A percentile compares a stretch with the other conserved stretches of the same genome.
Evolutionary conservation across 1,140 invertebrate genomes (phyloP).

Genomic region (Apis florea): DNA sequence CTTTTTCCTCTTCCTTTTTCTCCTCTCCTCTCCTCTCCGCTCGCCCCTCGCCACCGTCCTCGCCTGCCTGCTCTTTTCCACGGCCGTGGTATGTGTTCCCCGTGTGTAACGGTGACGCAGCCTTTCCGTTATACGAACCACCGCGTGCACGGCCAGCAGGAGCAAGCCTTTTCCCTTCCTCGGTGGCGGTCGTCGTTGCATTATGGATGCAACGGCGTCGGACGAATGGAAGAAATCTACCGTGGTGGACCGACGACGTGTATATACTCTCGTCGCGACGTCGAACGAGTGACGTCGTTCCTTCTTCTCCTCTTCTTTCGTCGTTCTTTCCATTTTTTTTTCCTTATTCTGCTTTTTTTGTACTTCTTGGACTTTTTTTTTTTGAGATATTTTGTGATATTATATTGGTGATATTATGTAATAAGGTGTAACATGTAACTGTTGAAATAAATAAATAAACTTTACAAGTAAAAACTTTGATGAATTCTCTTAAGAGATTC

Average conservation of each 20-base stretch:
- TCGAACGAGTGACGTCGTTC: neutral
- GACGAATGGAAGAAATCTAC: constrained; percentile 33
- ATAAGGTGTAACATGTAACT: no score
- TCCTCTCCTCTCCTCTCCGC: neutral
- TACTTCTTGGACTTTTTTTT: neutral
- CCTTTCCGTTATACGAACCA: constrained; percentile 64
- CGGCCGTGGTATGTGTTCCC: constrained; percentile 16
- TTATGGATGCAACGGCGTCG: constrained; percentile 63
- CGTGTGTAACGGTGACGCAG: constrained; percentile 62
- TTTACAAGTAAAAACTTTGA: no score
- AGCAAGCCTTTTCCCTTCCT: constrained; percentile 55
- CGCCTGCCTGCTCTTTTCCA: constrained; percentile 19
- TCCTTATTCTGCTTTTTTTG: neutral
- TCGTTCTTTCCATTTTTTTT: neutral
- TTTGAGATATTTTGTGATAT: no score
- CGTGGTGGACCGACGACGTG: constrained; percentile 29
- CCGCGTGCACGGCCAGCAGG: constrained; percentile 27
- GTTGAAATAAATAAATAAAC: no score
- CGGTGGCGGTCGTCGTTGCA: constrained; percentile 50
- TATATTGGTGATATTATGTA: no score
- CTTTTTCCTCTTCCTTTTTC: constrained; percentile 57
- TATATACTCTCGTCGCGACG: neutral
- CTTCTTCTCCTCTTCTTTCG: neutral
- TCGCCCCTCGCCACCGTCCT: neutral
- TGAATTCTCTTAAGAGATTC: no score